Percentiles rank a stretch among this genome's conserved stretches.
phyloP scores from a whole-genome alignment of 2,797 vertebrate species.

The Centropyge bicolor region DNA sequence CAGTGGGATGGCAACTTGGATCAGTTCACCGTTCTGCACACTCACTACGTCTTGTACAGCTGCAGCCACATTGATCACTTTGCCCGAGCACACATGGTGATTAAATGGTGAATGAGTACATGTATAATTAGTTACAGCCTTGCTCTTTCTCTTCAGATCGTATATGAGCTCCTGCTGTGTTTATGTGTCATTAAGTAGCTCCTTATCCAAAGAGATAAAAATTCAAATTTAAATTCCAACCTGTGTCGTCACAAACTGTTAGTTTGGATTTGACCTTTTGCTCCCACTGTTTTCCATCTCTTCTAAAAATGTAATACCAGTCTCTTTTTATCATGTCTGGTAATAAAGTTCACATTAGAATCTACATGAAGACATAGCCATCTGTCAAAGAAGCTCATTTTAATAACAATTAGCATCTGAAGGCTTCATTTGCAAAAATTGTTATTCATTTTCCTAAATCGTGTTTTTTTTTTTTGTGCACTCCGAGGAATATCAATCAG shows the following conservation, averaged over 20 bases:
- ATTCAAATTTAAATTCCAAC: neutral
- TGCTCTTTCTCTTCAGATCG: constrained; percentile 3
- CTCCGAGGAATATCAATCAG: neutral
- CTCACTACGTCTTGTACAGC: constrained; percentile 24
- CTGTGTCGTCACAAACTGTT: neutral
- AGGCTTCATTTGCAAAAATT: neutral
- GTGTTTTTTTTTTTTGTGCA: neutral
- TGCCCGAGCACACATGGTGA: constrained; percentile 34
- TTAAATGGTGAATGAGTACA: constrained; percentile 41
- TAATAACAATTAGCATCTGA: neutral
- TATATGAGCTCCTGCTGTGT: neutral
- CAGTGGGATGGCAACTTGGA: neutral
- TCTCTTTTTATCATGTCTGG: neutral
- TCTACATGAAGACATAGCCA: neutral
- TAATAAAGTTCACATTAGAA: constrained; percentile 3
- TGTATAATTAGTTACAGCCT: constrained; percentile 35
- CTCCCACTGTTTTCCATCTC: neutral
- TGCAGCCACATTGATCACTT: constrained; percentile 47
- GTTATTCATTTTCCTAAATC: neutral
- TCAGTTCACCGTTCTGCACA: neutral
- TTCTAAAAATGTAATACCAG: neutral
- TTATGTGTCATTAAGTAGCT: neutral
- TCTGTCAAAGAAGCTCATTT: neutral
- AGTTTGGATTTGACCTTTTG: neutral
- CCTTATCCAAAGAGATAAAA: neutral